phyloP scores from a whole-genome alignment of 2,797 vertebrate genomes.

The Heterohyrax brucei region DNA sequence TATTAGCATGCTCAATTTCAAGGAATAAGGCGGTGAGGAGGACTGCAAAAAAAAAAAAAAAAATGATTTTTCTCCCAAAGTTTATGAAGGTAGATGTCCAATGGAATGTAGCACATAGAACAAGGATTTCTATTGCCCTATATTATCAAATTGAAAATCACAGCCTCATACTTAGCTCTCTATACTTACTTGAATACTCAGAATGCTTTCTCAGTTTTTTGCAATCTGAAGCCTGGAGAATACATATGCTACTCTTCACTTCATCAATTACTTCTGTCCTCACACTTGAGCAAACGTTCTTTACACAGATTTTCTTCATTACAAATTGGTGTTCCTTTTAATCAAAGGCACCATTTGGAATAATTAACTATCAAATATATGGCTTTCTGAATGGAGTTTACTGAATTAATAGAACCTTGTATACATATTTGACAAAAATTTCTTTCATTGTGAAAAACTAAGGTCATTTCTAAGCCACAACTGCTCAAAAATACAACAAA shows the following conservation, averaged over 20 bases:
- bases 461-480: conserved; percentile 57
- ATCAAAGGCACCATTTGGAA: conserved; percentile 75
- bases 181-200: not conserved
- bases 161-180: not conserved
- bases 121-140: not conserved
- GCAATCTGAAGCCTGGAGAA: conserved; percentile 26
- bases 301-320: conserved; percentile 69
- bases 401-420: conserved; percentile 70
- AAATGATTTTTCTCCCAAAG: not conserved
- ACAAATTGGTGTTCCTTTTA: conserved; percentile 70
- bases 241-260: conserved; percentile 32
- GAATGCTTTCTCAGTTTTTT: conserved; percentile 57
- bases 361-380: conserved; percentile 76
- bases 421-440: conserved; percentile 70
- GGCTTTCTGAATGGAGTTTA: conserved; percentile 69
- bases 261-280: conserved; percentile 59
- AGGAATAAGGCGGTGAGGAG: not conserved
- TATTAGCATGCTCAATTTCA: conserved; percentile 6
- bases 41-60: not conserved
- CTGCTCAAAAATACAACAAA: conserved; percentile 78
- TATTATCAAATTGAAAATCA: not conserved
- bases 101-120: not conserved
- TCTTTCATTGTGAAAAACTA: conserved; percentile 73
- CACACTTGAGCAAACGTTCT: conserved; percentile 71
- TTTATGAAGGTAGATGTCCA: not conserved